Evolutionary conservation across 2,888 invertebrate species (phyloP).

Genomic region (Dasypolia templi): DNA sequence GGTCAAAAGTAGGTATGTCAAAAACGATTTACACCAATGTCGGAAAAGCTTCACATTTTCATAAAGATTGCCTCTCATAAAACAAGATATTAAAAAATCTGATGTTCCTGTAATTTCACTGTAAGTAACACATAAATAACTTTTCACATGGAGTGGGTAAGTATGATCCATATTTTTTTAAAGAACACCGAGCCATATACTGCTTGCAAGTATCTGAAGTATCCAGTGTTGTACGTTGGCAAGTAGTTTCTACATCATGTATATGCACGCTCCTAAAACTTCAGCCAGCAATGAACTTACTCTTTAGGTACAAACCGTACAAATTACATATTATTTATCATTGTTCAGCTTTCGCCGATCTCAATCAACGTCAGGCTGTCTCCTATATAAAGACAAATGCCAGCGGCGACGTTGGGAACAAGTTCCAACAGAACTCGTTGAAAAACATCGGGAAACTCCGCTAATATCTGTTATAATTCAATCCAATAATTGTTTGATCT

Average conservation of each 20-base stretch:
- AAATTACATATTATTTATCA: too few relatives aligned
- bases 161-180: background rate
- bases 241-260: too few relatives aligned
- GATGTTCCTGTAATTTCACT: background rate
- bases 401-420: conserved; percentile 53
- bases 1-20: background rate
- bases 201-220: background rate
- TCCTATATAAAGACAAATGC: conserved; percentile 69
- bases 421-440: conserved; percentile 56
- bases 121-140: background rate
- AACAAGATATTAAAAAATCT: background rate
- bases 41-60: background rate
- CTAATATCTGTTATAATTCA: conserved; percentile 77
- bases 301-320: conserved; percentile 43
- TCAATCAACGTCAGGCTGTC: conserved; percentile 66
- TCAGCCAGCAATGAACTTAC: background rate
- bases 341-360: conserved; percentile 56
- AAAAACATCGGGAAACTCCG: conserved; percentile 67
- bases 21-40: background rate
- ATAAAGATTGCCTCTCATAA: too few relatives aligned
- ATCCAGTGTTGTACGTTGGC: background rate
- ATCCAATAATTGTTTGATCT: conserved; percentile 86
- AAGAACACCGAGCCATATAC: background rate
- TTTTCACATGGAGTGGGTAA: background rate
- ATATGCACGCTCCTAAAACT: background rate